These are phyloP conservation scores for Malurus splendens DNA, from an alignment of 2,797 vertebrate genomes.

Conservation along the genomic window DNA sequence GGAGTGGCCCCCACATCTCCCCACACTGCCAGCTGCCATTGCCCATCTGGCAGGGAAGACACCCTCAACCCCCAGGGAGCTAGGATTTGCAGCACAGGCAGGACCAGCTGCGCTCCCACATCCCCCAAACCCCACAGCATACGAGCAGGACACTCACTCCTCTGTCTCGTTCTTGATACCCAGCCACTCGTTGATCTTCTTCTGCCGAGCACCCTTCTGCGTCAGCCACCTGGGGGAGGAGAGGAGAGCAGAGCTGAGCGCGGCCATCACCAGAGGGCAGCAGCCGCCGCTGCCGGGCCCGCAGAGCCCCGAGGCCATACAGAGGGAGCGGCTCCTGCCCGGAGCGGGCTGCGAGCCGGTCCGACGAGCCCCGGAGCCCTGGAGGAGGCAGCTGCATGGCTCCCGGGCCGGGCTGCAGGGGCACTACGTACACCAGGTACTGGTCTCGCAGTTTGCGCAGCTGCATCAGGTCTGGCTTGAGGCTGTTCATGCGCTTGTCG, in stretches of 20 bases:
- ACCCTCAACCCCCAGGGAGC: neutral
- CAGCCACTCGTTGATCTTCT: conserved; percentile 88
- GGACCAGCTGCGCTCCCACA: neutral
- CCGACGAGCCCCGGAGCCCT: neutral
- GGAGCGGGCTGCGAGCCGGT: neutral
- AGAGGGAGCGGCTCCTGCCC: neutral
- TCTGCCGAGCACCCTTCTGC: conserved; percentile 85
- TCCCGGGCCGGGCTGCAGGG: neutral
- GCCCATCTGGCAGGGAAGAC: rapidly evolving
- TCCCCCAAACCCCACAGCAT: neutral
- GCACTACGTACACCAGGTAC: conserved; percentile 82
- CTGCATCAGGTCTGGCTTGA: conserved; percentile 90
- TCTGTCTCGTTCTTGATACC: conserved; percentile 84
- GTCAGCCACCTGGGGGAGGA: conserved; percentile 82
- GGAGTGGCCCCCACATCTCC: rapidly evolving
- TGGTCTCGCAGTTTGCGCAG: conserved; percentile 89
- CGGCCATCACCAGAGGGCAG: conserved; percentile 31
- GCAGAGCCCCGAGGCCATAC: neutral
- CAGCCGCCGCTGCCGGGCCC: neutral
- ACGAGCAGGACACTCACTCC: conserved; percentile 74
- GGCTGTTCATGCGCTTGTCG: conserved; percentile 86
- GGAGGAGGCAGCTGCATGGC: neutral
- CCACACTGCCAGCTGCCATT: neutral
- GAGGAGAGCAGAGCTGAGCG: neutral
- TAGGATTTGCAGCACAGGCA: neutral